phyloP scores from a whole-genome alignment of 2,113 vertebrate genomes.

The Coptodon bakossiorum region DNA sequence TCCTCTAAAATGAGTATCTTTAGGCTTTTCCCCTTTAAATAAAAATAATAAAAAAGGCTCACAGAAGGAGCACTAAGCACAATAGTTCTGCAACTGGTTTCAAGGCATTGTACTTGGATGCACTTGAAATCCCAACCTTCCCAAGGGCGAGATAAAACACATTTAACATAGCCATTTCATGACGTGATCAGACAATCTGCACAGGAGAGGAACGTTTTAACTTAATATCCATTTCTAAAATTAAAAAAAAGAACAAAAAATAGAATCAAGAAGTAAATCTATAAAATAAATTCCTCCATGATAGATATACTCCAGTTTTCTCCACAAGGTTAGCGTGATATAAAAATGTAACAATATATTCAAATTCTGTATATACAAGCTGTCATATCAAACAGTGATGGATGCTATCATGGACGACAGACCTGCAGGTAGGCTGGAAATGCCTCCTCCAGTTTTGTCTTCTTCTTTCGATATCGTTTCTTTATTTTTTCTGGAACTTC shows the following conservation, averaged over 20 bases:
- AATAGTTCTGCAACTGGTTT: constrained; percentile 38
- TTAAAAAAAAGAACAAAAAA: background rate
- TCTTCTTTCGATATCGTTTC: constrained; percentile 95
- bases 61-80: background rate
- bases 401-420: background rate
- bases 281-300: background rate
- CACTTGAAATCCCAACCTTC: constrained; percentile 10
- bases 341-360: background rate
- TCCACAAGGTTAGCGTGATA: background rate
- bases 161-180: constrained; percentile 4
- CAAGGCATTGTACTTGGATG: constrained; percentile 27
- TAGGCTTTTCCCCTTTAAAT: constrained; percentile 11
- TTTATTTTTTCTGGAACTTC: constrained; percentile 93
- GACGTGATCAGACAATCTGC: background rate
- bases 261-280: background rate
- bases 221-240: background rate
- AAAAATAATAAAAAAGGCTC: background rate
- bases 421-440: constrained; percentile 96
- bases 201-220: background rate
- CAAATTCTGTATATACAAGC: background rate
- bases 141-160: constrained; percentile 12
- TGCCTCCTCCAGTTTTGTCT: constrained; percentile 94
- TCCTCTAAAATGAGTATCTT: constrained; percentile 17
- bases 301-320: background rate
- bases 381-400: background rate